Evolutionary conservation across 2,797 vertebrate genomes (phyloP).

Genomic region (Tapirus indicus): DNA sequence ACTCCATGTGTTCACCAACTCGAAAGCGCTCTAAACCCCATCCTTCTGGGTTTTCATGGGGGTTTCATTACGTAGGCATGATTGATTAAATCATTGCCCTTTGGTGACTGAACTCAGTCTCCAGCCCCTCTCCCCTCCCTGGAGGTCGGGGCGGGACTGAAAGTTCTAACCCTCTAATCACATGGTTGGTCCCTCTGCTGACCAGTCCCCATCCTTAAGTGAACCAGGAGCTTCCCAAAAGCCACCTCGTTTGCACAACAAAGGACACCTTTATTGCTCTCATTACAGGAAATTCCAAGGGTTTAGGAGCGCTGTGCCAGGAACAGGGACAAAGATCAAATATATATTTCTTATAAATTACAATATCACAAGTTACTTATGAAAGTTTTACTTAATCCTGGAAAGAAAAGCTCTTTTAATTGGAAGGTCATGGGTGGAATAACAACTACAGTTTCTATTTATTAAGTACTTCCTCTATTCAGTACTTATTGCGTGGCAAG

Average conservation of each 20-base stretch:
- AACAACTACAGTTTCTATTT: background rate
- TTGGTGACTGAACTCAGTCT: background rate
- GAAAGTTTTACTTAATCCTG: conserved; percentile 48
- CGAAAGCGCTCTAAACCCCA: background rate
- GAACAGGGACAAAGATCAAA: background rate
- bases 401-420: conserved; percentile 25
- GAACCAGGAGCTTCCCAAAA: background rate
- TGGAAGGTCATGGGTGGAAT: background rate
- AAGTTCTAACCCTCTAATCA: background rate
- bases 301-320: background rate
- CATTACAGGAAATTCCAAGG: background rate
- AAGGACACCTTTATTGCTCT: background rate
- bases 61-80: background rate
- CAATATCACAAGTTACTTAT: background rate
- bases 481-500: background rate
- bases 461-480: background rate
- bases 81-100: background rate
- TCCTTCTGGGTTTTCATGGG: background rate
- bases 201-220: background rate
- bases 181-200: background rate
- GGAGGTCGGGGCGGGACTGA: background rate
- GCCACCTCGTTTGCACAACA: background rate
- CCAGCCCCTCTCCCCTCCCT: background rate
- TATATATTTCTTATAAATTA: background rate
- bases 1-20: background rate